A percentile compares a stretch with the other conserved stretches of the same genome.
Evolutionary conservation across 2,797 vertebrate genomes (phyloP).

Genomic region (Geotrypetes seraphini): DNA sequence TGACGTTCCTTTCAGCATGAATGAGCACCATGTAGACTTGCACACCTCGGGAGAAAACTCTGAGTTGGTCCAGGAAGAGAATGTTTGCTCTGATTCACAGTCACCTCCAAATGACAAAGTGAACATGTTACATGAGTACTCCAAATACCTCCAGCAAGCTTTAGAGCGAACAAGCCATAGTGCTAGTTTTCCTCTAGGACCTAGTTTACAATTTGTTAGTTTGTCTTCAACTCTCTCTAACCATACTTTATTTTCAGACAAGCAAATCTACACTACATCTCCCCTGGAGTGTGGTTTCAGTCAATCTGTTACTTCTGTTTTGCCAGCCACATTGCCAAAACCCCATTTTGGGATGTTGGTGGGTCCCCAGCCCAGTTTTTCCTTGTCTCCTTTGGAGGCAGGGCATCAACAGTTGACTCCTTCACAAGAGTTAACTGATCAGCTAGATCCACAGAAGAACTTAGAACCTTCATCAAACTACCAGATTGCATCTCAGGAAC

Average conservation of each 20-base stretch:
- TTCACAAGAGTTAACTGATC: conserved; percentile 95
- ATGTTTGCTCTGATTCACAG: conserved; percentile 72
- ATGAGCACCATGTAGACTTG: conserved; percentile 86
- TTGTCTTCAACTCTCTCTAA: conserved; percentile 79
- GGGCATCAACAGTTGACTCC: conserved; percentile 95
- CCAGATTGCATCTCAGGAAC: conserved; percentile 80
- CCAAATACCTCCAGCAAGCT: conserved; percentile 95
- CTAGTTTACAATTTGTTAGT: conserved; percentile 80
- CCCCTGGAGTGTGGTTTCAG: conserved; percentile 89
- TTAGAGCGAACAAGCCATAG: conserved; percentile 95
- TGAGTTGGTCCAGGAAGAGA: conserved; percentile 76
- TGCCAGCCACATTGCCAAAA: conserved; percentile 84
- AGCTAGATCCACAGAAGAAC: conserved; percentile 85
- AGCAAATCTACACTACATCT: conserved; percentile 84
- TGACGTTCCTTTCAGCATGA: conserved; percentile 85
- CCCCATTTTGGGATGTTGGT: conserved; percentile 93
- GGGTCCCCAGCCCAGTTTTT: conserved; percentile 83
- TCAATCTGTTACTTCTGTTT: conserved; percentile 83
- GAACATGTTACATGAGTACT: conserved; percentile 91
- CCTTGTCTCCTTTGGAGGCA: conserved; percentile 80
- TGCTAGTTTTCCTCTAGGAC: conserved; percentile 78
- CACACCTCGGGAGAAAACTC: conserved; percentile 73
- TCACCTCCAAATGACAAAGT: conserved; percentile 79
- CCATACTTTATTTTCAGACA: conserved; percentile 85
- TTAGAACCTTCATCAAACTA: conserved; percentile 75